Percentiles rank a stretch among this genome's conserved stretches.
These are phyloP conservation scores for Exocentrus adspersus DNA, from an alignment of 2,888 invertebrate genomes.

Conservation along the genomic window DNA sequence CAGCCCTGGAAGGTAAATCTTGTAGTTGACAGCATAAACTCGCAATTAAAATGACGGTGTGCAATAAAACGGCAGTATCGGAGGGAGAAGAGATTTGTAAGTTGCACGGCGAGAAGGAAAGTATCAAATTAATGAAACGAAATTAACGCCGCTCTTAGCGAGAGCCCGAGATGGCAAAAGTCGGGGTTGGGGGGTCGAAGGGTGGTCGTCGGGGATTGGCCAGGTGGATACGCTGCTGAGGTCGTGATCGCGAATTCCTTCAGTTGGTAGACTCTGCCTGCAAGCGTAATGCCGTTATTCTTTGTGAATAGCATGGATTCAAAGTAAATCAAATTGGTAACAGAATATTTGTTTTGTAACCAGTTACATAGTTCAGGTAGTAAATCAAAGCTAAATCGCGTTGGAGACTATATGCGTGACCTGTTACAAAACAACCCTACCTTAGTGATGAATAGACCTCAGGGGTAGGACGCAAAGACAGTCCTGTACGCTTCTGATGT, in stretches of 20 bases:
- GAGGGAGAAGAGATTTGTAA: slow-evolving; percentile 34
- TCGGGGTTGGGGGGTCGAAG: slow-evolving; percentile 16
- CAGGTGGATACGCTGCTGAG: slow-evolving; percentile 25
- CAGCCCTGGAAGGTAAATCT: slow-evolving; percentile 38
- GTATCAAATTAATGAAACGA: slow-evolving; percentile 42
- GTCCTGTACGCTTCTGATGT: too few species aligned
- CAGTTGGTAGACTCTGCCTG: background rate
- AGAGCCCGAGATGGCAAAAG: slow-evolving; percentile 14
- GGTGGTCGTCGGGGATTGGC: slow-evolving; percentile 21
- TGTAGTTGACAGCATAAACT: slow-evolving; percentile 40
- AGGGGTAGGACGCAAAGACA: too few species aligned
- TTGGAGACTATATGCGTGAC: too few species aligned
- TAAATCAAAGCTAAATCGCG: too few species aligned
- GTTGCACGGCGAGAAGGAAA: slow-evolving; percentile 34
- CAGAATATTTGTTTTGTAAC: too few species aligned
- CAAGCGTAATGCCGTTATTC: background rate
- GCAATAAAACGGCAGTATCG: slow-evolving; percentile 38
- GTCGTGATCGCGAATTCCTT: background rate
- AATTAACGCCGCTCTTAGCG: slow-evolving; percentile 34
- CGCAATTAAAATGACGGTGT: slow-evolving; percentile 42
- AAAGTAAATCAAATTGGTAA: too few species aligned
- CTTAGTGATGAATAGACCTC: too few species aligned
- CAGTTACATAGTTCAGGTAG: too few species aligned
- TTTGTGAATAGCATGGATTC: too few species aligned
- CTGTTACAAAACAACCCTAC: too few species aligned